phyloP scores from a whole-genome alignment of 2,113 vertebrate species.

The Brachirus orientalis region DNA sequence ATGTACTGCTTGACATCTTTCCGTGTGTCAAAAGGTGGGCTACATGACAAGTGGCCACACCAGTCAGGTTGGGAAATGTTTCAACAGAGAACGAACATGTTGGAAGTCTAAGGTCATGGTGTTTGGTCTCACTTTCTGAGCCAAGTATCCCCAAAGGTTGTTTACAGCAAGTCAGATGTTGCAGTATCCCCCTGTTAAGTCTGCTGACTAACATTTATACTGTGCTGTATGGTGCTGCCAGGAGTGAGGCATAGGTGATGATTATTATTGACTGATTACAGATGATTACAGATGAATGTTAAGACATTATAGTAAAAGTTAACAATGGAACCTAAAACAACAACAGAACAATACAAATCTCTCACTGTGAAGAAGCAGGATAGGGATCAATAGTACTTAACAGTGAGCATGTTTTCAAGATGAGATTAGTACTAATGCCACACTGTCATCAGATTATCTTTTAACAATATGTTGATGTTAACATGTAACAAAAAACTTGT shows the following conservation, averaged over 20 bases:
- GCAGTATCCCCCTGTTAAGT: constrained; percentile 31
- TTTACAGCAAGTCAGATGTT: constrained; percentile 36
- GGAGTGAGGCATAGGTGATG: neutral
- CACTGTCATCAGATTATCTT: too few species aligned
- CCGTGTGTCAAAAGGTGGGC: constrained; percentile 18
- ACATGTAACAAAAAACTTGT: too few species aligned
- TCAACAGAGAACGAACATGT: constrained; percentile 9
- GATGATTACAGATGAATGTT: constrained; percentile 5
- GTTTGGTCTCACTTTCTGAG: constrained; percentile 22
- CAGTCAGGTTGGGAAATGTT: constrained; percentile 25
- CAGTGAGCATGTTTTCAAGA: too few species aligned
- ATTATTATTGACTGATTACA: neutral
- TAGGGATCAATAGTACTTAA: too few species aligned
- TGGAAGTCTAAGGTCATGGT: constrained; percentile 18
- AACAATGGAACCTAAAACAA: too few species aligned
- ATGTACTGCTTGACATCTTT: constrained; percentile 25
- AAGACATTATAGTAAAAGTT: too few species aligned
- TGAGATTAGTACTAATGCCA: too few species aligned
- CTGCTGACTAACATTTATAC: constrained; percentile 36
- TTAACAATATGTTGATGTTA: too few species aligned
- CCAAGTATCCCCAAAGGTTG: constrained; percentile 37
- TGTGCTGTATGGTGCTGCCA: constrained; percentile 6
- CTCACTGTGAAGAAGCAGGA: too few species aligned
- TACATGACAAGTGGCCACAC: constrained; percentile 12
- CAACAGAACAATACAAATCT: too few species aligned